These are phyloP conservation scores for Cynodonichthys magdalenae DNA, from an alignment of 2,797 vertebrate species.

Conservation along the genomic window DNA sequence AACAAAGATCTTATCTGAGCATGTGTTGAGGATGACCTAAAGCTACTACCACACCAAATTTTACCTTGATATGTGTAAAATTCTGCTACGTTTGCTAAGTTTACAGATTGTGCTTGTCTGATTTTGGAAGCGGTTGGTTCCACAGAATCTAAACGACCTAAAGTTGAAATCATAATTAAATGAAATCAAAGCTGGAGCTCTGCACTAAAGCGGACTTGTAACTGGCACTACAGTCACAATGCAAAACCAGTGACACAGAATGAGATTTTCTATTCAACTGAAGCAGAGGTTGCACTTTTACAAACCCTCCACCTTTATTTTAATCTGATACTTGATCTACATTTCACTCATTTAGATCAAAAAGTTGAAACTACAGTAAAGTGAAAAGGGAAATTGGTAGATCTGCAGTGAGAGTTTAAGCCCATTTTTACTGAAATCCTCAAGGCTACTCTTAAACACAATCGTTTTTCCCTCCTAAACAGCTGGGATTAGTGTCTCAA, in stretches of 20 bases:
- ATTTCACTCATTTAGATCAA: background rate
- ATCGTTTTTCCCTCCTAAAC: background rate
- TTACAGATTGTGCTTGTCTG: background rate
- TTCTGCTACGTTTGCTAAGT: no score
- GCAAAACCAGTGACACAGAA: constrained; percentile 52
- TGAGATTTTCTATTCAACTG: constrained; percentile 51
- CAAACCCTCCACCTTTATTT: constrained; percentile 11
- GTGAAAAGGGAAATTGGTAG: background rate
- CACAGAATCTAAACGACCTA: constrained; percentile 6
- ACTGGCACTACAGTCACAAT: constrained; percentile 49
- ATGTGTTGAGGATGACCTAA: no score
- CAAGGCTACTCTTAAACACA: background rate
- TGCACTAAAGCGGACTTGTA: constrained; percentile 5
- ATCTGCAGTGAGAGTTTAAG: background rate
- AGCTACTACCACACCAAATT: no score
- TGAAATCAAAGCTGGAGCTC: constrained; percentile 20
- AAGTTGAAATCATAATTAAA: constrained; percentile 24
- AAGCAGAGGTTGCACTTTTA: constrained; percentile 21
- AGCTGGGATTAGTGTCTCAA: background rate
- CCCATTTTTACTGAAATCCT: background rate
- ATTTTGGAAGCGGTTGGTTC: background rate
- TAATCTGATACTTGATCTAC: constrained; percentile 11
- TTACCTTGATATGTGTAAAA: no score
- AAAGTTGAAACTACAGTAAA: background rate
- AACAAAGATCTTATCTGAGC: no score